phyloP scores from a whole-genome alignment of 2,113 vertebrate species.

The Grantiella picta region DNA sequence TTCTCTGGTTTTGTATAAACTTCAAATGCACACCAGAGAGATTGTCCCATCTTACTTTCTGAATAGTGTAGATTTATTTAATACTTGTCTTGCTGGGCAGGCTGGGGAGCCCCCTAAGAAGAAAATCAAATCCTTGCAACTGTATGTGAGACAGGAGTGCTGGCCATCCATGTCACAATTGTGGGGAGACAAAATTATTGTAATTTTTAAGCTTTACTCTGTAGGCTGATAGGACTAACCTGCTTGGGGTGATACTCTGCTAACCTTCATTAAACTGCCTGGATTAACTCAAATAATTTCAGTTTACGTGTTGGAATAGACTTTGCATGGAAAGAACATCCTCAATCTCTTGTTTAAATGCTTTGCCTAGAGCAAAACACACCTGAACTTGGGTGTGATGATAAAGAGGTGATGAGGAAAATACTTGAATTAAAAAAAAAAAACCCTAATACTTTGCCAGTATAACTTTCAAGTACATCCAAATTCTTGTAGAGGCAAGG shows the following conservation, averaged over 20 bases:
- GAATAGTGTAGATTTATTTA: background rate
- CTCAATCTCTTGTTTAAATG: background rate
- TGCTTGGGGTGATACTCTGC: background rate
- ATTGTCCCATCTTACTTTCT: background rate
- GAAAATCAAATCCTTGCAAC: background rate
- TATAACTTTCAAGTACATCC: background rate
- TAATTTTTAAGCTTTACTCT: background rate
- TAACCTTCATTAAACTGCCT: background rate
- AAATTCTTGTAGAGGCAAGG: background rate
- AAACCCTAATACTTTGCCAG: background rate
- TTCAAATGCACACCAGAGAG: background rate
- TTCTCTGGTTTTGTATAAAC: background rate
- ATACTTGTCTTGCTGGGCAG: background rate
- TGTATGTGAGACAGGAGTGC: background rate
- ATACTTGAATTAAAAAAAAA: background rate
- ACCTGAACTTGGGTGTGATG: fast-evolving
- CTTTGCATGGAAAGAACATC: background rate
- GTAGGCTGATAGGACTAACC: background rate
- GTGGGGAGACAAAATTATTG: background rate
- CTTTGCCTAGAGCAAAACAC: background rate
- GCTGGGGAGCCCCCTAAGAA: background rate
- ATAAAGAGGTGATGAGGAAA: background rate
- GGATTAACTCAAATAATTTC: background rate
- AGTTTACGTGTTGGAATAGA: background rate
- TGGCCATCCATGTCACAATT: background rate